Evolutionary conservation across 1,140 invertebrate species (phyloP), one percentile per base, ranked within the genome.

Genomic region (Drosophila funebris): DNA sequence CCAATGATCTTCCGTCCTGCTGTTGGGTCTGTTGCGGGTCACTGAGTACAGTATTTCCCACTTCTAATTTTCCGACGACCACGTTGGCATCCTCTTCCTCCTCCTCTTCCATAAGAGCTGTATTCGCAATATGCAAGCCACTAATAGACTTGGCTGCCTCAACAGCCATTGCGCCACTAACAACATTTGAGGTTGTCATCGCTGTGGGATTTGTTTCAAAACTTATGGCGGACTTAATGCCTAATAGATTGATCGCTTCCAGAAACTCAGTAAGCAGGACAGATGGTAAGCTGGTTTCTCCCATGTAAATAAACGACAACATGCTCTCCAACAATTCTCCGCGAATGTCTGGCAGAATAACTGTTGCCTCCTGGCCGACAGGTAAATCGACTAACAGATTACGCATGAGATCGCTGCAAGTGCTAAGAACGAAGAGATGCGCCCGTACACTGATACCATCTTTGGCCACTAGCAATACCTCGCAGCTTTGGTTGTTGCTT

Each of bases 141-240:
- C 48, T 75, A 6, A 90, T 75, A 1, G 88, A 76, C 36, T 90
- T 90, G 13, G 84, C 78, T 2, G 67, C 37, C 39, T 76, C 74
- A 6, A 83, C 60, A 4, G 79, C 84, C 63, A 79, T 37, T 0
- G 76, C 33, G 13, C 44, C 57, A 43, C 18, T 56, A 0, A 36
- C 56, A 0, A 60, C 63, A 56, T 22, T 70, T 2, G 73, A 27
- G 4, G 56, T 53, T 18, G 53, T 83, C 20, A 73, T 61, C 1
- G 62, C 50, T 6, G 71, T 62, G 9, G 87, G 77, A 27, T 83
- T 87, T 27, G 90, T 90, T 64, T 91, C 90, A 18, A 91, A 91
- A 36, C 90, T 91, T 11, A 91, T 91, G 9, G 90, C 88, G 4
- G 82, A 90, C 14, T 91, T 91, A 5, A 91, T 91, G 16, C 90